phyloP scores from a whole-genome alignment of 1,140 invertebrate species.

The Drosophila triauraria region DNA sequence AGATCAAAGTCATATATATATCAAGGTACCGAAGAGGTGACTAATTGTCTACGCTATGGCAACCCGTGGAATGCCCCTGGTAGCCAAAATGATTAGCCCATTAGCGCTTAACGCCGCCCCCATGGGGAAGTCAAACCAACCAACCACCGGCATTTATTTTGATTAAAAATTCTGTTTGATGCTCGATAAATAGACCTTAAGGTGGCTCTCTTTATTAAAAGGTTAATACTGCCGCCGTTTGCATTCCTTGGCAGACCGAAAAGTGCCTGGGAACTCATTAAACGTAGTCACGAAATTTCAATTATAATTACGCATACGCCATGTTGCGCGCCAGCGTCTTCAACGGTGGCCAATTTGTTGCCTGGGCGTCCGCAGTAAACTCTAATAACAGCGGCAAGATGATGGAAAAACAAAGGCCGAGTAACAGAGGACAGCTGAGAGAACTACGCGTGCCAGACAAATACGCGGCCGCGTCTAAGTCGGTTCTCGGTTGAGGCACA shows the following conservation, averaged over 20 bases:
- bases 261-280: conserved; percentile 64
- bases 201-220: conserved; percentile 51
- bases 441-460: conserved; percentile 50
- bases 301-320: conserved; percentile 78
- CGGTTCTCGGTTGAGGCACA: conserved; percentile 17
- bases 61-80: conserved; percentile 1
- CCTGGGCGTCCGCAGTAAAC: conserved; percentile 36
- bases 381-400: conserved; percentile 18
- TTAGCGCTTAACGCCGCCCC: conserved; percentile 10
- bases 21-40: neutral
- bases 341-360: conserved; percentile 70
- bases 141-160: conserved; percentile 32
- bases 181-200: conserved; percentile 55
- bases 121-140: conserved; percentile 4
- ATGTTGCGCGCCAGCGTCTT: conserved; percentile 57
- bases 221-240: conserved; percentile 54
- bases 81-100: conserved; percentile 23
- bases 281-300: conserved; percentile 63
- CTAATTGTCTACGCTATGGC: neutral
- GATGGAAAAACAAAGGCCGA: conserved; percentile 1
- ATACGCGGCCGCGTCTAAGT: conserved; percentile 34
- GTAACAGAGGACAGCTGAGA: conserved; percentile 7
- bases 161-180: conserved; percentile 49
- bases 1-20: neutral
- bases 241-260: conserved; percentile 12